Base-by-base conservation (phyloP, 2,888 invertebrate species). In the Tanytarsus gracilentus region DNA sequence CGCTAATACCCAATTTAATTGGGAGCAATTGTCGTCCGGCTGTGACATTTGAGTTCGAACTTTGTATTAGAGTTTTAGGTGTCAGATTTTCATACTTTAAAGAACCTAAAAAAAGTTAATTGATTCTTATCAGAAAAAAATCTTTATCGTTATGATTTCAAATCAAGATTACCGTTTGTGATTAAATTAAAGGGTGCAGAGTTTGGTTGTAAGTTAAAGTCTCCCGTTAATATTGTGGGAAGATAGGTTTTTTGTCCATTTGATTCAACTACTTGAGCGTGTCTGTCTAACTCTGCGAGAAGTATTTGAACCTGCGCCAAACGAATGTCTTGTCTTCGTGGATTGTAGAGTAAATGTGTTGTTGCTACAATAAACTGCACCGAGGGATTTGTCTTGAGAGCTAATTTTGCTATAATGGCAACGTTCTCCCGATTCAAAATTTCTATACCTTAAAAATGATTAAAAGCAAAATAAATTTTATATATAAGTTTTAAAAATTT, bases 281-380 rank as follows among this genome's bases (percentile, higher is more conserved):
- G 79, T 66, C 86, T 77, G 65, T 93, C 89, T 4, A 99, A 76
- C 72, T 94, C 91, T 0, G 90, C 84, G 9, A 99, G 74, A 7
- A 99, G 75, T 30, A 91, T 70, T 67, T 88, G 86, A 36, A 87
- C 76, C 74, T 99, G 98, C 0, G 90, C 94, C 27, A 97, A 76
- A 65, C 95, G 83, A 1, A 97, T 83, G 71, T 98, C 97, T 18
- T 88, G 84, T 36, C 98, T 77, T 65, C 76, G 83, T 0, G 92
- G 94, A 77, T 98, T 98, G 72, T 88, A 99, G 8, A 98, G 76
- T 49, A 99, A 77, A 73, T 99, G 99, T 0, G 98, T 98, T 9
- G 93, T 98, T 3, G 92, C 90, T 1, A 98, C 82, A 55, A 90
- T 79, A 39, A 96, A 72, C 6, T 80, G 75, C 1, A 76, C 73